A percentile compares a stretch with the other conserved stretches of the same genome.
Evolutionary conservation across 2,797 vertebrate species (phyloP).

Genomic region (Amniataba percoides): DNA sequence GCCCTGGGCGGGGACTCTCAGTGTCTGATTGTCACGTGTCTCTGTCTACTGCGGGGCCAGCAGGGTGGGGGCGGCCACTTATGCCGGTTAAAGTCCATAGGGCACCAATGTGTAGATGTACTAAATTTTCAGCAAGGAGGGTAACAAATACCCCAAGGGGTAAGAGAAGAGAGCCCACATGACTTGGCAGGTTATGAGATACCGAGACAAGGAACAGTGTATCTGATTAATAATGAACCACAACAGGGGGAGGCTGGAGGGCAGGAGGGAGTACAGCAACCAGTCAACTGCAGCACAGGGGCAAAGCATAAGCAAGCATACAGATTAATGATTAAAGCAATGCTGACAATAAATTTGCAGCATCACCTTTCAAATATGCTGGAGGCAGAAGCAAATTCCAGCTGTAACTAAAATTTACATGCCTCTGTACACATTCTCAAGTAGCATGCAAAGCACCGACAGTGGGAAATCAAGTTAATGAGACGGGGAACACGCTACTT

Average conservation of each 20-base stretch:
- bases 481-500: background rate
- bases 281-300: constrained; percentile 11
- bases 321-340: background rate
- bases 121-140: constrained; percentile 17
- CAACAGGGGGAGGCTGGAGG: background rate
- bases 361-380: background rate
- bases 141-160: background rate
- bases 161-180: constrained; percentile 5
- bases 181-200: constrained; percentile 12
- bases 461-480: constrained; percentile 2
- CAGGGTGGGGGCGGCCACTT: background rate
- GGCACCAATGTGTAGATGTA: constrained; percentile 27
- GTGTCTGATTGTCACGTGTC: constrained; percentile 31
- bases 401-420: background rate
- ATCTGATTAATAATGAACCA: constrained; percentile 48
- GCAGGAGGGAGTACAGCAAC: background rate
- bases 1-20: background rate
- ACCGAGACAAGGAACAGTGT: constrained; percentile 24
- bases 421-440: background rate
- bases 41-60: constrained; percentile 1
- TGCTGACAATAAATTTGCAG: background rate
- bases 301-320: background rate
- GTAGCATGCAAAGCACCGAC: background rate
- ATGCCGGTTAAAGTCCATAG: constrained; percentile 54
- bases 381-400: background rate